Evolutionary conservation across 2,113 vertebrate genomes (phyloP).

Genomic region (Alouatta palliata): DNA sequence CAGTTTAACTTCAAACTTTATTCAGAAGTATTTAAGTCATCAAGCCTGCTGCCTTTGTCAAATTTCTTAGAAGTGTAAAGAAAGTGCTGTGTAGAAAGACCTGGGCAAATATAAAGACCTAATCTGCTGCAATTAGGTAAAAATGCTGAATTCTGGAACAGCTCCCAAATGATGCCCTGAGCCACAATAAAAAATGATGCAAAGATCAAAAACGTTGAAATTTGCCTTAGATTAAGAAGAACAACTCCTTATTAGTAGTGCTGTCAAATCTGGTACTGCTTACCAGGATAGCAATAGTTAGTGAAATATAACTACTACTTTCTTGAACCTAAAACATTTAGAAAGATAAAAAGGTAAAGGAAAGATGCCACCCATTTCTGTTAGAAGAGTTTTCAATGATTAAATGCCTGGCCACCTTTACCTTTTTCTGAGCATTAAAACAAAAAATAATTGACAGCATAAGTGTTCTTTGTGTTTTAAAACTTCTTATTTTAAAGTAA

Average conservation of each 20-base stretch:
- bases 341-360: constrained; percentile 52
- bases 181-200: neutral
- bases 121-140: neutral
- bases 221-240: constrained; percentile 47
- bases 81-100: constrained; percentile 20
- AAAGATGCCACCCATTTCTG: neutral
- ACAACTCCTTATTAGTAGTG: neutral
- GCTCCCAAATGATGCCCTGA: neutral
- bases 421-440: constrained; percentile 34
- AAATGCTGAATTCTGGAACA: constrained; percentile 49
- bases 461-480: neutral
- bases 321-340: constrained; percentile 56
- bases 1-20: constrained; percentile 49
- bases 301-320: constrained; percentile 53
- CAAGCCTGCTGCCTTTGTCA: constrained; percentile 36
- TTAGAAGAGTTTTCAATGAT: neutral
- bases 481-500: neutral
- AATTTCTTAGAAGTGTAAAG: neutral
- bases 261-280: constrained; percentile 55
- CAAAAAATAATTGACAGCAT: neutral
- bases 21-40: constrained; percentile 51
- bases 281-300: neutral
- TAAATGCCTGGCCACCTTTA: neutral
- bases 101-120: neutral
- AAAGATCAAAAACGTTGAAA: constrained; percentile 64